These are phyloP conservation scores for Leptosomus discolor DNA, from an alignment of 2,113 vertebrate genomes.

Conservation along the genomic window DNA sequence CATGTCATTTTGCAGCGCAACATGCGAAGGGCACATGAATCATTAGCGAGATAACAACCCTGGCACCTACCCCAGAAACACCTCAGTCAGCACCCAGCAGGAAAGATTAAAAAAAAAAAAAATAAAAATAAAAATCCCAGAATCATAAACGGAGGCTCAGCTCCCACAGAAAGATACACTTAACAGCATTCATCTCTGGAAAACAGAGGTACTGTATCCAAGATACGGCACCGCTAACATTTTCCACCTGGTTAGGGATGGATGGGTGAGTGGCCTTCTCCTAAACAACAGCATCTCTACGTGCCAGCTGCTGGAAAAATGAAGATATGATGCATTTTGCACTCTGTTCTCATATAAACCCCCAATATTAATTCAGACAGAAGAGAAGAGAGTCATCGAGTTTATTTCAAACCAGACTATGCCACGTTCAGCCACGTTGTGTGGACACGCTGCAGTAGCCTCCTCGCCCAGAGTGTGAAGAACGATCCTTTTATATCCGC, in stretches of 20 bases:
- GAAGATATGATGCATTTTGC: not conserved
- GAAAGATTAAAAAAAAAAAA: not conserved
- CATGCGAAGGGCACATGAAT: conserved; percentile 56
- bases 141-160: not conserved
- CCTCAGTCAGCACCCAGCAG: conserved; percentile 45
- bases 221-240: not conserved
- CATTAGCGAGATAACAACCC: conserved; percentile 37
- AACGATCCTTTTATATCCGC: conserved; percentile 46
- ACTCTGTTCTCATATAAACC: not conserved
- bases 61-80: conserved; percentile 60
- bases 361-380: not conserved
- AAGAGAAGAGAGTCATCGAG: not conserved
- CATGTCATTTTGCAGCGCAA: conserved; percentile 51
- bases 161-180: conserved; percentile 7
- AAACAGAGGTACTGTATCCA: conserved; percentile 46
- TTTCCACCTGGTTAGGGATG: conserved; percentile 39
- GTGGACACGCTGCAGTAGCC: not conserved
- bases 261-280: conserved; percentile 28
- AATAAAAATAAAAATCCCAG: not conserved
- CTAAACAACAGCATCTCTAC: not conserved
- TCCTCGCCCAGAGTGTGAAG: conserved; percentile 22
- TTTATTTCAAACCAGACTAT: conserved; percentile 18
- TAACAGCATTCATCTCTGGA: not conserved
- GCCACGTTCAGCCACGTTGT: not conserved
- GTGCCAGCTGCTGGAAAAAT: conserved; percentile 1